Evolutionary conservation across 2,888 invertebrate species (phyloP), one percentile per base, ranked within the genome.

Genomic region (Drosophila subsilvestris): DNA sequence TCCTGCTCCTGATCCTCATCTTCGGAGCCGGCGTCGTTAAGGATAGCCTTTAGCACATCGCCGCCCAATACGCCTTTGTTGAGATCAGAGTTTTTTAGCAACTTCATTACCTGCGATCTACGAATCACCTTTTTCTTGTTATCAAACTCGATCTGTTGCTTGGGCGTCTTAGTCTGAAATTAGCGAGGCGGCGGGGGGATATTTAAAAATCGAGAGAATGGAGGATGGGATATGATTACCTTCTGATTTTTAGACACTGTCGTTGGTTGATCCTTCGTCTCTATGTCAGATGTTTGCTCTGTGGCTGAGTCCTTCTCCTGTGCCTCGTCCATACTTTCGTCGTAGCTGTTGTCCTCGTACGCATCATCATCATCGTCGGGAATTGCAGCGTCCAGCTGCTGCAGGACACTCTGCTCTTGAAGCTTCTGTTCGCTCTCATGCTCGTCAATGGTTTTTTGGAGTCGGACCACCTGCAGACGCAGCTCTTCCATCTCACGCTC

Each of bases 51-150:
- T 56, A 92, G 90, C 37, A 92, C 90, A 63, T 91, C 91, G 14
- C 88, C 70, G 18, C 91, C 91, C 29, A 89, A 90, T 54, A 90
- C 91, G 32, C 90, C 91, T 59, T 90, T 86, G 48, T 88, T 91
- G 50, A 92, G 81, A 81, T 92, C 91, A 8, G 92, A 92, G 72
- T 92, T 91, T 53, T 90, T 85, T 3, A 92, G 76, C 91, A 88
- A 90, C 49, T 91, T 91, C 76, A 90, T 81, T 22, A 92, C 84
- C 49, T 90, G 89, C 1, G 90, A 86, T 58, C 90, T 87, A 53
- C 74, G 74, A 37, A 70, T 63, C 10, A 79, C 74, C 27, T 79
- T 79, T 25, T 73, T 63, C 47, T 77, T 78, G 32, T 75, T 54
- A 49, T 78, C 58, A 22, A 68, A 59, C 49, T 73, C 75, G 4